Conservation (phyloP, 2,888 invertebrate genomes). For the Nomada fabriciana region DNA sequence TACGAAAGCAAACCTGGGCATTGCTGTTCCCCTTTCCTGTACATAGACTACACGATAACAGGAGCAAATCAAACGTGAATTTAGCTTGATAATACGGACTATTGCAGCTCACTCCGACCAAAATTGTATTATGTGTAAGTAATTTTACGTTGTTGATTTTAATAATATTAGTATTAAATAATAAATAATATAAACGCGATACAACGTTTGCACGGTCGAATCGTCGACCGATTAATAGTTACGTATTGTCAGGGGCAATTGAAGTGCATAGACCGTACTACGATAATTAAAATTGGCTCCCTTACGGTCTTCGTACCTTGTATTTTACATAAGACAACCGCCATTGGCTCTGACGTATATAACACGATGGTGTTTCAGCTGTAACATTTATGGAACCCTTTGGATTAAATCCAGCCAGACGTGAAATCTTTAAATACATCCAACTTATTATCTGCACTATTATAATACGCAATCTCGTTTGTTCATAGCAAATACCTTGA, state of each 20-base stretch:
- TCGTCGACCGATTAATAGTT: conserved; percentile 22
- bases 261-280: neutral
- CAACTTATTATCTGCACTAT: neutral
- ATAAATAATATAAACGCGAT: conserved; percentile 14
- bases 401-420: neutral
- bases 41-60: neutral
- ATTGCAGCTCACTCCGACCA: neutral
- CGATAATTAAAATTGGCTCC: conserved; percentile 34
- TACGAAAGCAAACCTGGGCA: conserved; percentile 13
- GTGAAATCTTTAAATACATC: neutral
- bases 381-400: neutral
- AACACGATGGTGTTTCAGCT: neutral
- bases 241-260: conserved; percentile 23
- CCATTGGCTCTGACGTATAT: neutral
- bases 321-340: conserved; percentile 21
- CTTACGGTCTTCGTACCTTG: conserved; percentile 8
- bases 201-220: neutral
- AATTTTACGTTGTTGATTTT: neutral
- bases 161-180: neutral
- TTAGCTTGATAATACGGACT: neutral
- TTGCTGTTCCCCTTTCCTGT: neutral
- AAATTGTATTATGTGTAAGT: neutral
- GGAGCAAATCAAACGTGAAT: neutral
- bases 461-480: neutral
- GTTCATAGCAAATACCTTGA: too few species aligned